Base-by-base conservation (phyloP, 2,888 invertebrate genomes). In the Prenolepis imparis region DNA sequence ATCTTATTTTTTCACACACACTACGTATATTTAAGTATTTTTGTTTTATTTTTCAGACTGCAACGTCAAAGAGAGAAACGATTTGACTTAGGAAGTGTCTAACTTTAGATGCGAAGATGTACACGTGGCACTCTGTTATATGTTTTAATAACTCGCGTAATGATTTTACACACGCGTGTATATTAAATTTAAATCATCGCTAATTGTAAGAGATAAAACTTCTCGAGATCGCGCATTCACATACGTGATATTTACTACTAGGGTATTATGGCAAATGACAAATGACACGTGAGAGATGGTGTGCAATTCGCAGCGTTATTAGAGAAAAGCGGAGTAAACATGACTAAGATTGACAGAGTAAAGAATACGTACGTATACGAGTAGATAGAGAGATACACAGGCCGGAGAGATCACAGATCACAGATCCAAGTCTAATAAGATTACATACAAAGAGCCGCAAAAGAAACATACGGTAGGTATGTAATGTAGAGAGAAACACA, bases 341-440 rank as follows among this genome's bases (percentile, higher is more conserved):
- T 87, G 84, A 85, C 85, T 88, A 89, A 92, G 88, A 92, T 90
- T 87, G 90, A 87, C 89, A 88, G 85, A 88, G 80, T 85, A 90
- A 92, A 88, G 92, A 90, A 92, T 94, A 94, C 93, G 93, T 94
- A 94, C 94, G 94, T 94, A 92, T 88, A 89, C 86, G 89, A 84
- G 91, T 91, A 91, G 92, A 93, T 89, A 93, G 93, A 94, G 87
- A 94, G 92, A 93, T 88, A 93, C 90, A 93, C 90, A 93, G 92
- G 92, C 93, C 93, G 88, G 91, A 91, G 91, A 91, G 48, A 91
- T 90, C 91, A 89, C 92, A 90, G 90, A 91, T 90, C 91, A 89
- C 92, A 90, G 90, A 90, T 91, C 89, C 88, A 91, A 92, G 91
- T 91, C 89, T 88, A 92, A 84, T 55, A 77, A 89, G 85, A 87